phyloP scores from a whole-genome alignment of 1,140 invertebrate species.

The Ostrea edulis region DNA sequence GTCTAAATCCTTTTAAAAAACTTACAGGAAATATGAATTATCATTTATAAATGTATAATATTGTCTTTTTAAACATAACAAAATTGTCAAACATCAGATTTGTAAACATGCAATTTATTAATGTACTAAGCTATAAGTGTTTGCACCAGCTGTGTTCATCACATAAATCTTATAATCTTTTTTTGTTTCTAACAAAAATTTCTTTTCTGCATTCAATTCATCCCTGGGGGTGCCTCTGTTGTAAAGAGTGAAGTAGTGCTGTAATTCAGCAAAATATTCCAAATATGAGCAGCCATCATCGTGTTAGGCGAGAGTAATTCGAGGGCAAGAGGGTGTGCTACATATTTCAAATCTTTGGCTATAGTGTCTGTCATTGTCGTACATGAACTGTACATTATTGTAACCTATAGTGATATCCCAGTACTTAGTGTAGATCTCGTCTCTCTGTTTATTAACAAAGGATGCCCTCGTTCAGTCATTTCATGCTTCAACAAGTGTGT shows the following conservation, averaged over 20 bases:
- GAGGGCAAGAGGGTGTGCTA: background rate
- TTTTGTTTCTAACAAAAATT: background rate
- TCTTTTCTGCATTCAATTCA: background rate
- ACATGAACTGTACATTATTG: background rate
- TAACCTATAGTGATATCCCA: background rate
- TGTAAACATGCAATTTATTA: too few species aligned
- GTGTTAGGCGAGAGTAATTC: background rate
- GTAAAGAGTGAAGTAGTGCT: background rate
- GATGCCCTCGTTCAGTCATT: conserved; percentile 13
- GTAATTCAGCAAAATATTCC: background rate
- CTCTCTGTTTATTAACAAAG: background rate
- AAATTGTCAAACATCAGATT: too few species aligned
- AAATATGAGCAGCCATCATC: background rate
- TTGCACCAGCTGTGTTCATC: too few species aligned
- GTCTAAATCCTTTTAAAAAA: too few species aligned
- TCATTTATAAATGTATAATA: too few species aligned
- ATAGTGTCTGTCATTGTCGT: background rate
- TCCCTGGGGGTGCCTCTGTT: background rate
- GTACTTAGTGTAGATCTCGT: background rate
- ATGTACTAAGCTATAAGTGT: too few species aligned
- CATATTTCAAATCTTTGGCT: background rate
- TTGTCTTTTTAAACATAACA: too few species aligned
- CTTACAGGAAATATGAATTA: too few species aligned
- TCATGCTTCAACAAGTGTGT: background rate
- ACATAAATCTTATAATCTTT: too few species aligned